A percentile compares a stretch with the other conserved stretches of the same genome.
These are phyloP conservation scores for Campoplex nolae DNA, from an alignment of 2,888 invertebrate species.

Conservation along the genomic window DNA sequence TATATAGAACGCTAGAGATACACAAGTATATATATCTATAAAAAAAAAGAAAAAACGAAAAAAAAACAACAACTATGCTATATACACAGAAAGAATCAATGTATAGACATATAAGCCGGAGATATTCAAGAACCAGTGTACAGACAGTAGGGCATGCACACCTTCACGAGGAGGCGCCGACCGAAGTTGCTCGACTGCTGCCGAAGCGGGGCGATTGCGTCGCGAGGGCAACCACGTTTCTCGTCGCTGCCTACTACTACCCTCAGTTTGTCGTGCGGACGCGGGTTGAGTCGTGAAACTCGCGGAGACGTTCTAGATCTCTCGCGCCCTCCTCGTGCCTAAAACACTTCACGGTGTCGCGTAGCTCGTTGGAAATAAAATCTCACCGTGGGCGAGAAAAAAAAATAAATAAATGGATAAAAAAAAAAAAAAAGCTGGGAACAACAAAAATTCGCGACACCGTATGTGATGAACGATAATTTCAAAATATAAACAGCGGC, in stretches of 20 bases:
- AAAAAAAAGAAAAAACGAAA: background rate
- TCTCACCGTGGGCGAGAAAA: background rate
- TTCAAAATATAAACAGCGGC: background rate
- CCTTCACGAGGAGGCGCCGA: conserved; percentile 66
- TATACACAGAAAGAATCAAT: background rate
- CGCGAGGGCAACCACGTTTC: conserved; percentile 81
- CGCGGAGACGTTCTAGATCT: conserved; percentile 71
- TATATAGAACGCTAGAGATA: conserved; percentile 34
- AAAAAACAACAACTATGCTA: background rate
- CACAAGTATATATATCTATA: conserved; percentile 19
- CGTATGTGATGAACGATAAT: conserved; percentile 16
- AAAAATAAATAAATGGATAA: background rate
- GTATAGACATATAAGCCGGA: background rate
- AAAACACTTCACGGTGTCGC: background rate
- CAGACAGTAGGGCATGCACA: conserved; percentile 44
- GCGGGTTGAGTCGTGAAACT: conserved; percentile 78
- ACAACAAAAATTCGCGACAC: background rate
- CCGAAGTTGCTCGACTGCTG: conserved; percentile 67
- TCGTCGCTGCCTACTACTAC: conserved; percentile 70
- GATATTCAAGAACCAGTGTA: background rate
- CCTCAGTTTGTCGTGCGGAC: conserved; percentile 79
- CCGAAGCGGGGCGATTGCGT: conserved; percentile 76
- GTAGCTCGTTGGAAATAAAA: background rate
- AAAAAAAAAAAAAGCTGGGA: background rate
- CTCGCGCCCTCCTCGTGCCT: conserved; percentile 67